These are phyloP conservation scores for Drosophila seguyi DNA, from an alignment of 1,140 invertebrate genomes.

Conservation along the genomic window DNA sequence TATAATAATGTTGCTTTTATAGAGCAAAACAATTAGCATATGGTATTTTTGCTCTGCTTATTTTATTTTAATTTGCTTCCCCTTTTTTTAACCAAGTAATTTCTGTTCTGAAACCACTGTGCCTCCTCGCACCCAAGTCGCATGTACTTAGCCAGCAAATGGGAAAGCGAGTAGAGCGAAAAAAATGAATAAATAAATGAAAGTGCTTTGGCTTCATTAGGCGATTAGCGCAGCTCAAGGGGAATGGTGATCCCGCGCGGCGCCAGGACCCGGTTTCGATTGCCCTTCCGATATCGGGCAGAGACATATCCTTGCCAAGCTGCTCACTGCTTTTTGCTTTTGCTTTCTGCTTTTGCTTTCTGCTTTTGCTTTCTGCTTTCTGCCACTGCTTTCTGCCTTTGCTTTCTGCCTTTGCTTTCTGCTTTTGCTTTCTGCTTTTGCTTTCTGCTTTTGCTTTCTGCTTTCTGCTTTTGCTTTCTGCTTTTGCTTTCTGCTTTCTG, in stretches of 20 bases:
- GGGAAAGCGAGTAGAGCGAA: constrained; percentile 8
- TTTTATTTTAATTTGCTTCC: no score
- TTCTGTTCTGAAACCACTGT: constrained; percentile 23
- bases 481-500: background rate
- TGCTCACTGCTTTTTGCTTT: background rate
- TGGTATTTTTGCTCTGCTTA: no score
- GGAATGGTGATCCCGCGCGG: constrained; percentile 36
- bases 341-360: background rate
- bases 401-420: background rate
- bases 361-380: background rate
- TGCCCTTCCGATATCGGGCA: constrained; percentile 20
- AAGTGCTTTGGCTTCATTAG: constrained; percentile 77
- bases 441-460: background rate
- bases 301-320: background rate
- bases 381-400: background rate
- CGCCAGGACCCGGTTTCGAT: constrained; percentile 17
- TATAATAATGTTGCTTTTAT: no score
- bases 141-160: constrained; percentile 14
- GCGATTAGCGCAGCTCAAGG: constrained; percentile 62
- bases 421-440: background rate
- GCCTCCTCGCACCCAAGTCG: background rate
- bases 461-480: background rate
- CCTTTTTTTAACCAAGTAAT: no score
- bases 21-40: no score
- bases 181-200: constrained; percentile 60